Percentiles rank a stretch among this genome's conserved stretches.
These are phyloP conservation scores for Tachina fera DNA, from an alignment of 2,888 invertebrate species.

Conservation along the genomic window DNA sequence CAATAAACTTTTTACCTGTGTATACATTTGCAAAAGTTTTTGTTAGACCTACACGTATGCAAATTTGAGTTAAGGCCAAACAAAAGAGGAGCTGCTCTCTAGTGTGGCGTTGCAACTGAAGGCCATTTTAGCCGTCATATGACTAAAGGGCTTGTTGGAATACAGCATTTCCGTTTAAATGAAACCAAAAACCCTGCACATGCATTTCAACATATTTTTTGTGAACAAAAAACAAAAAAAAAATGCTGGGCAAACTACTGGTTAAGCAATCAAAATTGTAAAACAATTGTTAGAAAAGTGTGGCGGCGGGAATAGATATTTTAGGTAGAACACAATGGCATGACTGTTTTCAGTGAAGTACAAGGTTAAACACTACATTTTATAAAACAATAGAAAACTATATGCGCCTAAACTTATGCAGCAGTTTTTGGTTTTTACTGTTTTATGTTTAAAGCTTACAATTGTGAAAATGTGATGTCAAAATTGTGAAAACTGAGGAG, in stretches of 20 bases:
- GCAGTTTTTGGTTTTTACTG: not conserved
- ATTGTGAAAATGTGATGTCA: no score
- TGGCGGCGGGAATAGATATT: not conserved
- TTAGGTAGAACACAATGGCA: slow-evolving; percentile 1
- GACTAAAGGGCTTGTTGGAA: slow-evolving; percentile 55
- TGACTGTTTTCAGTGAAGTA: slow-evolving; percentile 15
- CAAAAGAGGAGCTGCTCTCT: not conserved
- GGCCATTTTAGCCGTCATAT: slow-evolving; percentile 67
- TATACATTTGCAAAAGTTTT: slow-evolving; percentile 23
- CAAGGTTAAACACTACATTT: slow-evolving; percentile 51
- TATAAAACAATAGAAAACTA: slow-evolving; percentile 15
- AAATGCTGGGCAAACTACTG: slow-evolving; percentile 18
- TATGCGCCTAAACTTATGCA: slow-evolving; percentile 10
- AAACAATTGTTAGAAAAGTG: slow-evolving; percentile 48
- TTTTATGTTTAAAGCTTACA: not conserved
- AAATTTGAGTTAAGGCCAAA: not conserved
- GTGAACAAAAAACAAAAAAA: not conserved
- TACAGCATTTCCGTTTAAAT: slow-evolving; percentile 56
- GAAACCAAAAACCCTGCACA: slow-evolving; percentile 26
- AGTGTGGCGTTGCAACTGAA: slow-evolving; percentile 61
- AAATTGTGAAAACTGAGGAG: no score
- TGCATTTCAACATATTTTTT: slow-evolving; percentile 24
- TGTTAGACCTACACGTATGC: not conserved
- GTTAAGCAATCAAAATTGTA: slow-evolving; percentile 51
- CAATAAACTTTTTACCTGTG: slow-evolving; percentile 23